Evolutionary conservation across 92 coral and sea anemone genomes (phyloP), one percentile per base, ranked within the genome.

Genomic region (Heteractis magnifica): DNA sequence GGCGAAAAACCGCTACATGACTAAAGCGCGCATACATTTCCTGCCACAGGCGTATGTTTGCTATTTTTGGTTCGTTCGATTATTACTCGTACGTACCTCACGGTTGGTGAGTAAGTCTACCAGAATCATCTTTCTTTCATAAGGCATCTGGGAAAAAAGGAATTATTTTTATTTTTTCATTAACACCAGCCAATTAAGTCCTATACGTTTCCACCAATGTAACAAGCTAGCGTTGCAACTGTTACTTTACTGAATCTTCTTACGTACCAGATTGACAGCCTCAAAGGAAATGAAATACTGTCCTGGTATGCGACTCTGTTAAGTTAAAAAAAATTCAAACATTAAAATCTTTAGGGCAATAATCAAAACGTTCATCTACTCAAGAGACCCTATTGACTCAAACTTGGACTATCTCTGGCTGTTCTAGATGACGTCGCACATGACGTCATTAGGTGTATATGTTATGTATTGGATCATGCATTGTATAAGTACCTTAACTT

Each of bases 91-190:
- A 1, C 49, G 6, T 85, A 93, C 97, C 94, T 93, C 97, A 6
- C 49, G 34, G 3, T 83, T 56, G 49, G 97, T 93, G 84, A 93
- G 62, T 23, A 93, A 56, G 71, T 85, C 92, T 59, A 87, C 68
- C 75, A 83, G 75, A 82, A 93, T 93, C 75, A 93, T 78, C 72
- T 78, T 89, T 78, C 82, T 87, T 85, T 92, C 94, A 73, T 87
- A 91, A 1, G 97, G 97, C n/a, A 88, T 88, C 97, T 93, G 86
- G 10, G 52, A 81, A 72, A 15, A 81, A 8, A 19, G 7, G 10
- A 50, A 6, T 51, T 0, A 21, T 48, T 44, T n/a, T 16, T 15
- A 34, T n/a, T 64, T 26, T 26, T 13, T 71, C 48, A 72, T 41
- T 19, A 20, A 21, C 8, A 65, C 76, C 53, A 62, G 4, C 9